Evolutionary conservation across 2,113 vertebrate species (phyloP).

Genomic region (Prinia subflava): DNA sequence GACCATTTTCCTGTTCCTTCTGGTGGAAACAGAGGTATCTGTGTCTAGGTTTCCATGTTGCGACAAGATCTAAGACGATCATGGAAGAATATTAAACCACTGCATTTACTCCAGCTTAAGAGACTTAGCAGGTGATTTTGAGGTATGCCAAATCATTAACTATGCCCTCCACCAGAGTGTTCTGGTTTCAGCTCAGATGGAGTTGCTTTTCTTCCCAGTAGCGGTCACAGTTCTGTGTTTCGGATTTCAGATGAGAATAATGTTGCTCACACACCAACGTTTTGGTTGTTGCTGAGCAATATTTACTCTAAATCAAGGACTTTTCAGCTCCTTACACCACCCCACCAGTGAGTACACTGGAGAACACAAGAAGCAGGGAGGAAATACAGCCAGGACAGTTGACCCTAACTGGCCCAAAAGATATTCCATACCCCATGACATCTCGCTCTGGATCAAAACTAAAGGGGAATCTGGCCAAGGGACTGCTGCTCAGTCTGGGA

Average conservation of each 20-base stretch:
- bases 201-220: not conserved
- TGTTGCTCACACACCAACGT: not conserved
- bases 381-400: not conserved
- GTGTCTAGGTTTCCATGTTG: not conserved
- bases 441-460: not conserved
- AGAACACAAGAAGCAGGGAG: not conserved
- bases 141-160: not conserved
- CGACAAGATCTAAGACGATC: not conserved
- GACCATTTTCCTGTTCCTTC: not conserved
- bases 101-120: not conserved
- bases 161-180: not conserved
- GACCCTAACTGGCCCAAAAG: not conserved
- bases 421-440: not conserved
- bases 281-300: not conserved
- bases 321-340: not conserved
- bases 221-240: not conserved
- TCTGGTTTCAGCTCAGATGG: not conserved
- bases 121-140: not conserved
- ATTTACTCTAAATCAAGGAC: not conserved
- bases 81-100: not conserved
- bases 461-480: not conserved
- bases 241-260: not conserved
- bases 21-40: not conserved
- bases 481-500: not conserved
- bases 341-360: not conserved